Evolutionary conservation across 2,113 vertebrate genomes (phyloP), one percentile per base, ranked within the genome.

Genomic region (Megaceryle maxima): DNA sequence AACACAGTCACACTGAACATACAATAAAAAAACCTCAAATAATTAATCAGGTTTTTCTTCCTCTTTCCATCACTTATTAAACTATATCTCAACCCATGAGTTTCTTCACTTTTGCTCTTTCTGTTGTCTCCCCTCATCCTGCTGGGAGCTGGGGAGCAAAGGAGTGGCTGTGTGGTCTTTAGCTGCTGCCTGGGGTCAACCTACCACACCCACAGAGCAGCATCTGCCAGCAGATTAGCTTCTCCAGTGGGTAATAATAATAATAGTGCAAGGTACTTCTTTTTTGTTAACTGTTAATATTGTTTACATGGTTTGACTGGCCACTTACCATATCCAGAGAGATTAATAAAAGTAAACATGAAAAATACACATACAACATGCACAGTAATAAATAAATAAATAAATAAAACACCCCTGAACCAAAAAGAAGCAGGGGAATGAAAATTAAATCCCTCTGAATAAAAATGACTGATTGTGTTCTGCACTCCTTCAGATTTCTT

Each of bases 51-150:
- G 5, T 66, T 88, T 76, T 83, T 16, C 7, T 92, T 87, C 41
- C 17, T 51, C 22, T 83, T 59, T 68, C 46, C 24, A 74, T 46
- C 43, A 35, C 16, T 59, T 48, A 56, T 2, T 89, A 44, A 78
- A 73, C 21, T 64, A 1, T 78, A 12, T 50, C 35, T 80, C 3
- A 9, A 56, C 6, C 4, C 22, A 51, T 0, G 1, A 13, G 4
- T 76, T 86, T 77, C 39, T 43, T 80, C 33, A 9, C 10, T 92
- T 85, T 17, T 3, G 17, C 28, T 51, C 25, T 51, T 82, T 83
- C 16, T 79, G 16, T 41, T 75, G 16, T 84, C 28, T 59, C 6
- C 21, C 6, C 5, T 64, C 2, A 2, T 57, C 41, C 41, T 2
- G 0, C 33, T 73, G 18, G 26, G 26, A 13, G 8, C 26, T 24